phyloP scores from a whole-genome alignment of 2,797 vertebrate species.

The Pogoniulus pusillus region DNA sequence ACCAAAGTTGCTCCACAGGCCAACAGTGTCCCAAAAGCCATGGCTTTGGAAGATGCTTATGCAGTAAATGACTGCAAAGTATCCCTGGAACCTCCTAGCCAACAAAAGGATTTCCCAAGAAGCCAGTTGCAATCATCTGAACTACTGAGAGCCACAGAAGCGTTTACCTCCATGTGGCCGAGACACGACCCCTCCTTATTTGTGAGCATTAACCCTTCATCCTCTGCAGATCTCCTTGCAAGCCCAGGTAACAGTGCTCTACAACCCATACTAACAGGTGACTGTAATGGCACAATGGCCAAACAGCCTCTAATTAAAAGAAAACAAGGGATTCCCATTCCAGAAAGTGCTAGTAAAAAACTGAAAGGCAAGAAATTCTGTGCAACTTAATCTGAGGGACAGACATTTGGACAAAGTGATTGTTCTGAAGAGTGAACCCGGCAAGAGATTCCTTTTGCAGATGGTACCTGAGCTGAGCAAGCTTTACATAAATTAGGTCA shows the following conservation, averaged over 20 bases:
- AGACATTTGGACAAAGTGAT: background rate
- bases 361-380: conserved; percentile 75
- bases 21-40: background rate
- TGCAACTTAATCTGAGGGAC: conserved; percentile 41
- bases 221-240: background rate
- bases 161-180: background rate
- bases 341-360: conserved; percentile 66
- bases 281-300: background rate
- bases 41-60: background rate
- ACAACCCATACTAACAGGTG: background rate
- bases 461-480: background rate
- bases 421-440: background rate
- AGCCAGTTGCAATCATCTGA: background rate
- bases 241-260: background rate
- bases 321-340: conserved; percentile 74
- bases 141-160: background rate
- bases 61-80: background rate
- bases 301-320: conserved; percentile 72
- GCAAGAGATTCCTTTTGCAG: background rate
- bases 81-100: background rate
- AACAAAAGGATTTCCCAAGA: conserved; percentile 21
- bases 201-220: background rate
- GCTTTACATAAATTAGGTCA: background rate
- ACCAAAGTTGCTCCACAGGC: background rate
- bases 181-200: background rate